Conservation (phyloP, 2,888 invertebrate genomes). For the Endomychus coccineus region DNA sequence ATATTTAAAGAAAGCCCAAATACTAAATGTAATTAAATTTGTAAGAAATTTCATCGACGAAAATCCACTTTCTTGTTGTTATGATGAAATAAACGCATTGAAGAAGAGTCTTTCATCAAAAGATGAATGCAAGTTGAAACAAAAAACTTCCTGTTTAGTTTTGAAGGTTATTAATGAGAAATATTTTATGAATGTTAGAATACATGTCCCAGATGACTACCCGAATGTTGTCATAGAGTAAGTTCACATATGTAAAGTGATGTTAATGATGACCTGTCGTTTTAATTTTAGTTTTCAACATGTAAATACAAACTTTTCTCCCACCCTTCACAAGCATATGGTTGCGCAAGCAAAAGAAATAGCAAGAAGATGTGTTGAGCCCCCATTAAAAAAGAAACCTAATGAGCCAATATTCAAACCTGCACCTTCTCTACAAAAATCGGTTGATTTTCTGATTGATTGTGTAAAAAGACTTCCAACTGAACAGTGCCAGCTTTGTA, state of each 20-base stretch:
- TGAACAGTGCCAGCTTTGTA: slow-evolving; percentile 59
- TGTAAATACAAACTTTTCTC: slow-evolving; percentile 58
- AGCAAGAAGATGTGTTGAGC: slow-evolving; percentile 60
- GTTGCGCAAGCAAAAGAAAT: slow-evolving; percentile 61
- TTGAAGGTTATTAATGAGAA: slow-evolving; percentile 50
- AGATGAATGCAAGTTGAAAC: slow-evolving; percentile 57
- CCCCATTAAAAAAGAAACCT: slow-evolving; percentile 52
- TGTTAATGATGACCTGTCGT: slow-evolving; percentile 1
- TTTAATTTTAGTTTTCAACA: slow-evolving; percentile 48
- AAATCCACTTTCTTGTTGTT: slow-evolving; percentile 64
- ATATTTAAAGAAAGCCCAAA: slow-evolving; percentile 53
- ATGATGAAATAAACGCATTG: slow-evolving; percentile 59
- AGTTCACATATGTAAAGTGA: slow-evolving; percentile 2
- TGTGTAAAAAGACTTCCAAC: slow-evolving; percentile 54
- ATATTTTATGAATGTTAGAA: slow-evolving; percentile 55
- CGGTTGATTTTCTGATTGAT: slow-evolving; percentile 54
- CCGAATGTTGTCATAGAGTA: slow-evolving; percentile 39
- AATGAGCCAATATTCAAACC: slow-evolving; percentile 54
- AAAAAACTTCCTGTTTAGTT: slow-evolving; percentile 55
- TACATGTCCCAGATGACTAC: slow-evolving; percentile 58
- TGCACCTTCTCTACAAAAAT: slow-evolving; percentile 53
- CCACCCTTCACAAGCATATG: slow-evolving; percentile 53
- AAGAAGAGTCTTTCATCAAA: slow-evolving; percentile 46
- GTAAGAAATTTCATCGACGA: slow-evolving; percentile 58
- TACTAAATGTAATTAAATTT: slow-evolving; percentile 53